Evolutionary conservation across 2,888 invertebrate species (phyloP).

Genomic region (Operophtera brumata): DNA sequence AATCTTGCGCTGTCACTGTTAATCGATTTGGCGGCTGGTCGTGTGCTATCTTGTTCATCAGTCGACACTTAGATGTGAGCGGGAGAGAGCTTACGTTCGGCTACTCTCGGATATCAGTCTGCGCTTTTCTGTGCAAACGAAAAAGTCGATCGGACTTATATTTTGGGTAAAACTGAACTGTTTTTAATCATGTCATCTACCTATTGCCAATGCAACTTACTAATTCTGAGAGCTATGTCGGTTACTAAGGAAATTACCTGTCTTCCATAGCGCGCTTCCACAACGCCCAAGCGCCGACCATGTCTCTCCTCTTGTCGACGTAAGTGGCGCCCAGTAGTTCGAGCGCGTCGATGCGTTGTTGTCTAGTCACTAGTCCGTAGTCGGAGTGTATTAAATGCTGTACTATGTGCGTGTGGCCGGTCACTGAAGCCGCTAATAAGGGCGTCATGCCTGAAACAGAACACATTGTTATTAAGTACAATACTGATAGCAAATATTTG

Average conservation of each 20-base stretch:
- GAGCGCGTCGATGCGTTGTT: constrained; percentile 92
- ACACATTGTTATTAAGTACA: neutral
- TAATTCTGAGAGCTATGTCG: too few species aligned
- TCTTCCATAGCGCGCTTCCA: constrained; percentile 97
- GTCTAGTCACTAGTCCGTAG: constrained; percentile 87
- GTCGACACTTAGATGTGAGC: too few species aligned
- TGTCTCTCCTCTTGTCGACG: constrained; percentile 97
- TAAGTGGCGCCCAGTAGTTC: constrained; percentile 96
- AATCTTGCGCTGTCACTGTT: too few species aligned
- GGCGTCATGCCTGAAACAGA: constrained; percentile 91
- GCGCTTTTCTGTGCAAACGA: too few species aligned
- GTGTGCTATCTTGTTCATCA: too few species aligned
- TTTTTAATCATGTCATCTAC: too few species aligned
- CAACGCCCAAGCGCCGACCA: constrained; percentile 91
- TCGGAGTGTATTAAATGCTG: constrained; percentile 92
- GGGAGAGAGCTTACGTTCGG: too few species aligned
- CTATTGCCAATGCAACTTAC: too few species aligned
- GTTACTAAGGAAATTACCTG: constrained; percentile 73
- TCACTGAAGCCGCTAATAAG: constrained; percentile 94
- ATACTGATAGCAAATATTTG: neutral
- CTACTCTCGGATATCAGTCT: too few species aligned
- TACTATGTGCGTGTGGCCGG: constrained; percentile 95
- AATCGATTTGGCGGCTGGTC: too few species aligned
- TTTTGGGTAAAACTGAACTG: too few species aligned
- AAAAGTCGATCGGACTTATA: too few species aligned